Evolutionary conservation across 2,888 invertebrate genomes (phyloP), one percentile per base, ranked within the genome.

Genomic region (Diaperis boleti): DNA sequence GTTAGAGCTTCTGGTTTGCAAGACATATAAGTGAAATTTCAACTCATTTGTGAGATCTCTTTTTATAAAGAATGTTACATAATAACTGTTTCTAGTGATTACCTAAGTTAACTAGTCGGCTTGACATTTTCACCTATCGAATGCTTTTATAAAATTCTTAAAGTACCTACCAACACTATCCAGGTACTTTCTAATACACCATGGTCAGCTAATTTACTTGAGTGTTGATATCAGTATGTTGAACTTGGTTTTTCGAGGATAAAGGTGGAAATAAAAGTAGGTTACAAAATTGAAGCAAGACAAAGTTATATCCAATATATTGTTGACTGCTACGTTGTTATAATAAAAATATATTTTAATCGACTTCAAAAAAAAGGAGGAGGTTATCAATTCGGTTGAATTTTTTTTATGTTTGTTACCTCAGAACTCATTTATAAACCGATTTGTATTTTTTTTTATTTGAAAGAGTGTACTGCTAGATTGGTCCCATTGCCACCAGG

Each of bases 131-230:
- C 33, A 33, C 10, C 33, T 26, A 26, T 26, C 26, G 26, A 26
- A 26, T 26, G 26, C 26, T 26, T 26, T 26, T 26, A 26, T 26
- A 26, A n/a, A n/a, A n/a, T n/a, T n/a, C n/a, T n/a, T 26, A 26
- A 26, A 26, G n/a, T 3, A 26, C 26, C 3, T 5, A 26, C 26
- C 26, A 3, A 20, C 20, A n/a, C 5, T 33, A 33, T n/a, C n/a
- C 33, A 33, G 11, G 33, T n/a, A 33, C 33, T 33, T 33, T 33
- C 33, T 33, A 33, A 33, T 33, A 33, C 11, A 33, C n/a, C 33
- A 33, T 33, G 33, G 33, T 33, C 33, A 11, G 33, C 33, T 33
- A 33, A 33, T 33, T 33, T 33, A 33, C 33, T 33, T 33, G 33
- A 33, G 33, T 33, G n/a, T 33, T 11, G 13, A 33, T 33, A 11